Evolutionary conservation across 2,113 vertebrate genomes (phyloP).

Genomic region (Ophthalmolycus amberensis): DNA sequence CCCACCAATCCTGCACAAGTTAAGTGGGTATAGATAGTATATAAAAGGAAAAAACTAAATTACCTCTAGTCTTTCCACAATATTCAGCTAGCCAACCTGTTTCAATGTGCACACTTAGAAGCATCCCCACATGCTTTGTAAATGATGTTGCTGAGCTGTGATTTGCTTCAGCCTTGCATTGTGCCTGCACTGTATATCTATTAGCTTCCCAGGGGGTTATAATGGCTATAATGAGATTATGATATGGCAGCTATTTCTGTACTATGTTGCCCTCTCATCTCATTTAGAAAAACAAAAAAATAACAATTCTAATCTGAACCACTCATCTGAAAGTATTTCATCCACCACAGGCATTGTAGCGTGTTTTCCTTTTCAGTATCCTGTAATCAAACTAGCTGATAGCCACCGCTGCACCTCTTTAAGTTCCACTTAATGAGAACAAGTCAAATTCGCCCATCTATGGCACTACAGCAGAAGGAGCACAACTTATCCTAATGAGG

Average conservation of each 20-base stretch:
- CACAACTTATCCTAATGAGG: constrained; percentile 80
- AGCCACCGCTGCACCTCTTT: constrained; percentile 68
- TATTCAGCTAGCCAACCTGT: background rate
- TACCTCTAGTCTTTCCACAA: background rate
- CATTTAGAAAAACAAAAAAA: constrained; percentile 9
- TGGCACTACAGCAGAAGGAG: constrained; percentile 66
- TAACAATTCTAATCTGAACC: constrained; percentile 28
- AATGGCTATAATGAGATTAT: constrained; percentile 45
- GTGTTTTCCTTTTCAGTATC: constrained; percentile 53
- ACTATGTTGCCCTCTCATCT: constrained; percentile 28
- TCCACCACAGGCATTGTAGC: constrained; percentile 17
- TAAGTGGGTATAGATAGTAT: background rate
- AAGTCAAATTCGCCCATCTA: constrained; percentile 75
- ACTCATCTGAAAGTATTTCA: constrained; percentile 39
- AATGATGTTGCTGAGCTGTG: constrained; percentile 2
- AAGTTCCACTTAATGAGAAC: constrained; percentile 78
- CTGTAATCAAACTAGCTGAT: constrained; percentile 76
- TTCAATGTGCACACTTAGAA: background rate
- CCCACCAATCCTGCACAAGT: too few relatives aligned
- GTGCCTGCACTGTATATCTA: constrained; percentile 24
- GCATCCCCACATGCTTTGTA: background rate
- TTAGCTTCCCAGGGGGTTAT: constrained; percentile 24
- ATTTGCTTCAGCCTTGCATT: constrained; percentile 8
- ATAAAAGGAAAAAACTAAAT: constrained; percentile 18
- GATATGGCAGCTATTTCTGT: constrained; percentile 51